These are phyloP conservation scores for Sorex araneus DNA, from an alignment of 2,113 vertebrate species.

Conservation along the genomic window DNA sequence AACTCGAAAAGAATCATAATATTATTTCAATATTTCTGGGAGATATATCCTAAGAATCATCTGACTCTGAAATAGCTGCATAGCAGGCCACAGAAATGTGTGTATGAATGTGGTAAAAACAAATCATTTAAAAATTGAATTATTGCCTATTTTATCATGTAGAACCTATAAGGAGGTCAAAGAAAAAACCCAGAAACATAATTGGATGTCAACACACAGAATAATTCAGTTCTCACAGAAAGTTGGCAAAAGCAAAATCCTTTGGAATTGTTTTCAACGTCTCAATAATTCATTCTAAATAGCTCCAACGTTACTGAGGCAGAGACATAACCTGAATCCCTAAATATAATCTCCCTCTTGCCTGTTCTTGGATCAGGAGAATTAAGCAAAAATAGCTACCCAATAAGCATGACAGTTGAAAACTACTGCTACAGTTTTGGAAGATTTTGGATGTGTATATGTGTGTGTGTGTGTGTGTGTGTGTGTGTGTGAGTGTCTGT, in stretches of 20 bases:
- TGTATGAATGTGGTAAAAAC: conserved; percentile 22
- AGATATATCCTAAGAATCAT: background rate
- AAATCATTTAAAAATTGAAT: background rate
- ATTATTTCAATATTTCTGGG: conserved; percentile 30
- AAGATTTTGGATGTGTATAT: background rate
- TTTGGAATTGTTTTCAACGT: conserved; percentile 12
- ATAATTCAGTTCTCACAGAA: conserved; percentile 1
- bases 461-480: no score
- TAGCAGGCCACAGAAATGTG: background rate
- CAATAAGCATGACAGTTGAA: background rate
- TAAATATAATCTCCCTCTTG: background rate
- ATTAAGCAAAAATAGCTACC: background rate
- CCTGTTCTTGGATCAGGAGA: background rate
- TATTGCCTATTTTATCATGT: background rate
- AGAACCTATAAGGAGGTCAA: background rate
- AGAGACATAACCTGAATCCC: background rate
- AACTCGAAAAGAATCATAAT: conserved; percentile 1
- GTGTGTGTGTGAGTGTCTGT: no score
- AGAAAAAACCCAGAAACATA: conserved; percentile 4
- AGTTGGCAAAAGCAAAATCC: conserved; percentile 11
- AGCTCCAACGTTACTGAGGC: background rate
- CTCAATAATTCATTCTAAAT: conserved; percentile 22
- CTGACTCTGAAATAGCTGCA: background rate
- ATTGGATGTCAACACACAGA: background rate
- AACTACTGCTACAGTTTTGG: background rate